These are phyloP conservation scores for Eulemur mongoz DNA, from an alignment of 2,797 vertebrate genomes.

Conservation along the genomic window DNA sequence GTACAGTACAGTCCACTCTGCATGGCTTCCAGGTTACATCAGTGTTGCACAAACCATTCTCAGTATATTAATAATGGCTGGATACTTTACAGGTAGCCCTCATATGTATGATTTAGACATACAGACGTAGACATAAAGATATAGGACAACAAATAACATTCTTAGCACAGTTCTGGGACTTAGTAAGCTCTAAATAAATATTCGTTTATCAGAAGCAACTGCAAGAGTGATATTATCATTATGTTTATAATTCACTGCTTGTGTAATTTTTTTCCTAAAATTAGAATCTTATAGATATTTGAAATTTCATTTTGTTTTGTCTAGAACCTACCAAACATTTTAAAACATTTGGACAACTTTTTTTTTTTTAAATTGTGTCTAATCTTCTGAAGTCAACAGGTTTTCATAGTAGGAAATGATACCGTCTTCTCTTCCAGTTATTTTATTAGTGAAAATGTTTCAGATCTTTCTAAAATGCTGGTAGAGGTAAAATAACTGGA, in stretches of 20 bases:
- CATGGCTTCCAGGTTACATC: too few species aligned
- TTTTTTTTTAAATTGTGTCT: neutral
- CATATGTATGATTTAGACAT: neutral
- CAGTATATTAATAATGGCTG: too few species aligned
- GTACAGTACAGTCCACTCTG: too few species aligned
- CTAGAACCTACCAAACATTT: neutral
- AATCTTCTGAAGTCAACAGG: neutral
- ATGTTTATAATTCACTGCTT: neutral
- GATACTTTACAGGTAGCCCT: too few species aligned
- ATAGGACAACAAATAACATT: neutral
- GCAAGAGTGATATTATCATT: neutral
- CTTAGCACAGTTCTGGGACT: neutral
- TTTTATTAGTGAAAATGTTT: neutral
- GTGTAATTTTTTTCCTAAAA: neutral
- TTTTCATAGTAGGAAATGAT: neutral
- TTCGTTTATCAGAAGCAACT: neutral
- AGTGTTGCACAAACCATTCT: too few species aligned
- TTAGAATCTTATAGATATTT: neutral
- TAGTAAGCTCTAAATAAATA: neutral
- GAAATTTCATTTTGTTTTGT: neutral
- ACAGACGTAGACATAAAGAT: neutral
- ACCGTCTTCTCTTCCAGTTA: neutral
- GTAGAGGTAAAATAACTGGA: neutral
- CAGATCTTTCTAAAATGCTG: neutral
- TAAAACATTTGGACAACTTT: neutral